A percentile compares a stretch with the other conserved stretches of the same genome.
Evolutionary conservation across 2,113 vertebrate genomes (phyloP).

Genomic region (Grammomys dolichurus): DNA sequence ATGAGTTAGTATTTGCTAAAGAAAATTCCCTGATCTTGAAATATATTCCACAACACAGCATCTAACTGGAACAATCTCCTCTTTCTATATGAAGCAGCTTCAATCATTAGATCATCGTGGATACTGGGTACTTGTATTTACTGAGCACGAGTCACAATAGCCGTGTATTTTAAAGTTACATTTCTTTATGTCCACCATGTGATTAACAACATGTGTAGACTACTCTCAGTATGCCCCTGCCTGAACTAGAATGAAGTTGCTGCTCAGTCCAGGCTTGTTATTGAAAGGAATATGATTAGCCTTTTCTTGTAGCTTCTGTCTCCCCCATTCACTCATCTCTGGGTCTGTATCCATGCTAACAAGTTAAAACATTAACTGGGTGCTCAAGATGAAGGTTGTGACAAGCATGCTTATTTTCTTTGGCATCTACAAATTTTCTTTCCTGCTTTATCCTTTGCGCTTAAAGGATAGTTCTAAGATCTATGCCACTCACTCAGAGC

Average conservation of each 20-base stretch:
- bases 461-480: background rate
- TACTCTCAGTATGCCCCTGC: background rate
- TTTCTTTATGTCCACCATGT: background rate
- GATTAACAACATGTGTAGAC: background rate
- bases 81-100: background rate
- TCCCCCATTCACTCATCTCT: too few species aligned
- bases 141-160: background rate
- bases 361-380: background rate
- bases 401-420: background rate
- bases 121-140: background rate
- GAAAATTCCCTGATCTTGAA: background rate
- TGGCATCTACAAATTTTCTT: background rate
- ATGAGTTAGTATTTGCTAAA: background rate
- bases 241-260: background rate
- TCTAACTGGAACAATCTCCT: background rate
- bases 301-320: background rate
- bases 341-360: background rate
- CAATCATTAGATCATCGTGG: background rate
- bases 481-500: background rate
- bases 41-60: background rate
- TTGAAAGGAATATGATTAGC: background rate
- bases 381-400: background rate
- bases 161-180: too few species aligned
- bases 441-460: background rate
- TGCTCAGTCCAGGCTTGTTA: background rate